A percentile compares a stretch with the other conserved stretches of the same genome.
Conservation (phyloP, 2,888 invertebrate genomes). For the Nephrotoma guestfalica region DNA sequence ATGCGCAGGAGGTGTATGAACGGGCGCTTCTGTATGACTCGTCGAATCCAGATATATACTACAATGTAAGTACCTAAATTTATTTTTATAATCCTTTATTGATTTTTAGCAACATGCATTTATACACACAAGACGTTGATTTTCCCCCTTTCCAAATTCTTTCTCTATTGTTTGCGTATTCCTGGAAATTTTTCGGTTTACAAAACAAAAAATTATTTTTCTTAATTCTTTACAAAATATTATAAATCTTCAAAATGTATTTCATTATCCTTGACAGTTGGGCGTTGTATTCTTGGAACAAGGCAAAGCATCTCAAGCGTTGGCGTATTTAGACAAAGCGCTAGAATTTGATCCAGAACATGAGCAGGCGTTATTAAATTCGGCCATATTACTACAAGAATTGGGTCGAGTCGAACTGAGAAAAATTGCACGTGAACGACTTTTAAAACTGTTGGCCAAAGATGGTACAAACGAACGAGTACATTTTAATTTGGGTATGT, state of each 20-base stretch:
- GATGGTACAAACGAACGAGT: conserved; percentile 72
- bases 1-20: conserved; percentile 90
- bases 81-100: background rate
- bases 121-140: background rate
- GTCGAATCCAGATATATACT: conserved; percentile 88
- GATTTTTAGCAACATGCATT: background rate
- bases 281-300: conserved; percentile 91
- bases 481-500: conserved; percentile 91
- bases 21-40: conserved; percentile 84
- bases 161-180: background rate
- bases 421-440: conserved; percentile 63
- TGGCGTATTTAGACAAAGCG: conserved; percentile 85
- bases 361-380: conserved; percentile 86
- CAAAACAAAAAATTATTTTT: background rate
- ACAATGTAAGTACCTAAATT: conserved; percentile 55
- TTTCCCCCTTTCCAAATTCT: background rate
- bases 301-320: conserved; percentile 78
- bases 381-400: conserved; percentile 87
- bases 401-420: conserved; percentile 65
- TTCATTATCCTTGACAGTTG: conserved; percentile 37
- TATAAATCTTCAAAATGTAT: background rate
- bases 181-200: background rate
- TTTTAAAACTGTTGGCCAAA: conserved; percentile 65
- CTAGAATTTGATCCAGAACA: conserved; percentile 87
- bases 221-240: background rate